Evolutionary conservation across 2,888 invertebrate genomes (phyloP).

Genomic region (Drosophila mercatorum): DNA sequence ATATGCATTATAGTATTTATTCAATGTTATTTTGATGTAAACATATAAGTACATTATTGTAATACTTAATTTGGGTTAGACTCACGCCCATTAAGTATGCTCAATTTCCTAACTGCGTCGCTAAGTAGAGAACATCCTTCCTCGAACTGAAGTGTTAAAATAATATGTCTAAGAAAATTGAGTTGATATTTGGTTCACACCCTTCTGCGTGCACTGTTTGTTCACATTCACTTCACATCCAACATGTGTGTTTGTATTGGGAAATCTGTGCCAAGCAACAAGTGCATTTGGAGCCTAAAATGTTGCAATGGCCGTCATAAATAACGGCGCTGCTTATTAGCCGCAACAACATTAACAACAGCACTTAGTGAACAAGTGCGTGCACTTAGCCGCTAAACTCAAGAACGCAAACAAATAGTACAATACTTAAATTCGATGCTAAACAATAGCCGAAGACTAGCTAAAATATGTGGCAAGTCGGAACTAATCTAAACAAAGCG

Average conservation of each 20-base stretch:
- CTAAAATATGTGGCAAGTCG: conserved; percentile 54
- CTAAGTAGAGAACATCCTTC: neutral
- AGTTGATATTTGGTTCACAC: conserved; percentile 32
- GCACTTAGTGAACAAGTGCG: conserved; percentile 64
- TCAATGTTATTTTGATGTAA: neutral
- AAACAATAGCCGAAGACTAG: conserved; percentile 58
- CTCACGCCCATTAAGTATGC: neutral
- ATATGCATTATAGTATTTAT: neutral
- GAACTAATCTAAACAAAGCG: conserved; percentile 62
- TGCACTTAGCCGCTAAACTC: conserved; percentile 67
- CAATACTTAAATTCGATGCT: conserved; percentile 53
- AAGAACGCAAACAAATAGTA: conserved; percentile 63
- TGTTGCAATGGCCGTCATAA: conserved; percentile 66
- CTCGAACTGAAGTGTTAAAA: neutral
- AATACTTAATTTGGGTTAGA: too few species aligned
- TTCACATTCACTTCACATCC: conserved; percentile 42
- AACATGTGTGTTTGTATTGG: conserved; percentile 24
- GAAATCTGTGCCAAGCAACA: conserved; percentile 65
- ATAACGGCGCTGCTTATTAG: conserved; percentile 66
- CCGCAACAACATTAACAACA: conserved; percentile 34
- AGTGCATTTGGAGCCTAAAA: conserved; percentile 57
- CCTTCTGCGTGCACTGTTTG: conserved; percentile 33
- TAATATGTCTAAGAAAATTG: conserved; percentile 4
- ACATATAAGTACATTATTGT: too few species aligned
- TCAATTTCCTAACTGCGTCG: neutral